Evolutionary conservation across 2,888 invertebrate species (phyloP).

Genomic region (Polydrusus pterygomalis): DNA sequence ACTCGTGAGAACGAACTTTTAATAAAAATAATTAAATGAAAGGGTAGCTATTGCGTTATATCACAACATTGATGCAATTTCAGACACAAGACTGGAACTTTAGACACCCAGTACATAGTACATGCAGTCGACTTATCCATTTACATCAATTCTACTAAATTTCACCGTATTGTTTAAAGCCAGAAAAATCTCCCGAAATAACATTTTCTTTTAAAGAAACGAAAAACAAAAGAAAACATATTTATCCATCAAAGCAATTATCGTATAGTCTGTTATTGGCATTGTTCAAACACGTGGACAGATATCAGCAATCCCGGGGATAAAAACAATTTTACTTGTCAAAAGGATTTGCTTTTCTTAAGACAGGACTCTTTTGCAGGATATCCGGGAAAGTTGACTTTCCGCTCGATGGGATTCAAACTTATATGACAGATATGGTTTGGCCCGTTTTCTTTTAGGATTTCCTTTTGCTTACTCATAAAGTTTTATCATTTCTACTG

Average conservation of each 20-base stretch:
- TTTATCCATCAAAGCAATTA: slow-evolving; percentile 41
- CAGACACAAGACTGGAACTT: no score
- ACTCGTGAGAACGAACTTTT: no score
- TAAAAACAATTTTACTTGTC: slow-evolving; percentile 55
- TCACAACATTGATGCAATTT: no score
- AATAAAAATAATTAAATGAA: no score
- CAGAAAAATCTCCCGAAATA: neutral
- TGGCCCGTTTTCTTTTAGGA: slow-evolving; percentile 12
- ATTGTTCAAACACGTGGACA: slow-evolving; percentile 46
- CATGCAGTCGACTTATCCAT: no score
- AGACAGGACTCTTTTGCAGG: slow-evolving; percentile 48
- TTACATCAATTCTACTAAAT: no score
- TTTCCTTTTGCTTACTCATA: slow-evolving; percentile 18
- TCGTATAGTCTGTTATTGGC: slow-evolving; percentile 48
- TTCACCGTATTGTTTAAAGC: no score
- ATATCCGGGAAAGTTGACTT: slow-evolving; percentile 54
- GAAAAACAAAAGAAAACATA: slow-evolving; percentile 28
- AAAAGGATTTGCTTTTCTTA: slow-evolving; percentile 51
- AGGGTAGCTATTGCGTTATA: no score
- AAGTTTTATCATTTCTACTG: slow-evolving; percentile 12
- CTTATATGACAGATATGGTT: slow-evolving; percentile 33
- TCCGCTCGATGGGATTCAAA: slow-evolving; percentile 43
- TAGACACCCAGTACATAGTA: no score
- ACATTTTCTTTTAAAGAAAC: neutral
- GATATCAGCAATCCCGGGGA: slow-evolving; percentile 50